Evolutionary conservation across 2,888 invertebrate genomes (phyloP).

Genomic region (Cheilosia grossa): DNA sequence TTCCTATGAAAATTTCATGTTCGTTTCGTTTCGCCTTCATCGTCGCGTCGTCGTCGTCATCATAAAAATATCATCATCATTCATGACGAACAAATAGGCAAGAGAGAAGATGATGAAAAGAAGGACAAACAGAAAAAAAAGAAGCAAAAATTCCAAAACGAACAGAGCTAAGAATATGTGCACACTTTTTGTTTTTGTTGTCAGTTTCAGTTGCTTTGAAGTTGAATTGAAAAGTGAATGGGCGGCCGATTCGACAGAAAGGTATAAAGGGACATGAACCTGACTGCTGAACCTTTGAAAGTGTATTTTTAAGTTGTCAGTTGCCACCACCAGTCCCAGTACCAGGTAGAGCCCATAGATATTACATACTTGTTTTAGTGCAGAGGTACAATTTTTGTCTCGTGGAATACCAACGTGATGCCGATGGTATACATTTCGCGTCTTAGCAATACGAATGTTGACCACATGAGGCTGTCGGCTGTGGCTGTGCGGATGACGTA

Average conservation of each 20-base stretch:
- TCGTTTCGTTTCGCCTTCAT: constrained; percentile 47
- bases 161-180: constrained; percentile 55
- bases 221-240: constrained; percentile 60
- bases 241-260: constrained; percentile 32
- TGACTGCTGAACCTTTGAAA: constrained; percentile 59
- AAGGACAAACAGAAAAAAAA: constrained; percentile 12
- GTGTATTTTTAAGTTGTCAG: constrained; percentile 39
- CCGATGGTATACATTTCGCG: not conserved
- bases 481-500: constrained; percentile 24
- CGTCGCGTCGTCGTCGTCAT: constrained; percentile 37
- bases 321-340: constrained; percentile 16
- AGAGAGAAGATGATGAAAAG: constrained; percentile 29
- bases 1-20: constrained; percentile 26
- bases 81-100: constrained; percentile 57
- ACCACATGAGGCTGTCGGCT: constrained; percentile 15
- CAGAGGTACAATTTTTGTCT: not conserved
- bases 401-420: not conserved
- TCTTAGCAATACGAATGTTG: not conserved
- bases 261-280: constrained; percentile 45
- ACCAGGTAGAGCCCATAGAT: not conserved
- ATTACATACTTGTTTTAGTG: not conserved
- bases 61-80: not conserved
- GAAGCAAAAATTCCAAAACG: constrained; percentile 48
- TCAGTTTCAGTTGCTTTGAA: constrained; percentile 42
- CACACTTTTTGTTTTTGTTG: constrained; percentile 28